Conservation (phyloP, 2,113 vertebrate genomes). For the Gnathonemus echidnorhynchus region DNA sequence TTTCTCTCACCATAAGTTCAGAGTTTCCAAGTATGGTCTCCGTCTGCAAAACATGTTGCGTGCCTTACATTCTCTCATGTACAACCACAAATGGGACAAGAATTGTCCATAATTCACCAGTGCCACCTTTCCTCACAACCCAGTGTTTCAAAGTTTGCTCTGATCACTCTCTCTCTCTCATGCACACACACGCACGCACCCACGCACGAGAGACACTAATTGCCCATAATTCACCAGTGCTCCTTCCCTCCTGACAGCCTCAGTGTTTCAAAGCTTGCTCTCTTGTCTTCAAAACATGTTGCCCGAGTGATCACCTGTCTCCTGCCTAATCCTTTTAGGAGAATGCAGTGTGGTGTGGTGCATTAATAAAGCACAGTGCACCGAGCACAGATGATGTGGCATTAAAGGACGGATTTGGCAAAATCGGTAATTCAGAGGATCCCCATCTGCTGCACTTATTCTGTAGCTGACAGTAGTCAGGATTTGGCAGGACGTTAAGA, state of each 20-base stretch:
- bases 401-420: conserved; percentile 27
- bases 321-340: not conserved
- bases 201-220: not conserved
- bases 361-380: not conserved
- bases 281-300: not conserved
- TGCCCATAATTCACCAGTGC: not conserved
- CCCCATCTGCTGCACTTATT: conserved; percentile 26
- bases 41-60: not conserved
- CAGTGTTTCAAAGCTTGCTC: not conserved
- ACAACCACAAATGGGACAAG: not conserved
- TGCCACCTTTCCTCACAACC: not conserved
- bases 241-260: not conserved
- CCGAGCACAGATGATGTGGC: not conserved
- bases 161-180: not conserved
- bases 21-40: not conserved
- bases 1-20: not conserved
- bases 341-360: not conserved
- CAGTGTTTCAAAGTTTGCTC: not conserved
- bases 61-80: not conserved
- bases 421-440: not conserved
- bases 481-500: conserved; percentile 8
- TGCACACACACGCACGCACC: not conserved
- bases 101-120: not conserved
- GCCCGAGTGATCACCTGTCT: not conserved
- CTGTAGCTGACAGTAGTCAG: conserved; percentile 9